Evolutionary conservation across 1,140 invertebrate species (phyloP).

Genomic region (Ectropis grisescens): DNA sequence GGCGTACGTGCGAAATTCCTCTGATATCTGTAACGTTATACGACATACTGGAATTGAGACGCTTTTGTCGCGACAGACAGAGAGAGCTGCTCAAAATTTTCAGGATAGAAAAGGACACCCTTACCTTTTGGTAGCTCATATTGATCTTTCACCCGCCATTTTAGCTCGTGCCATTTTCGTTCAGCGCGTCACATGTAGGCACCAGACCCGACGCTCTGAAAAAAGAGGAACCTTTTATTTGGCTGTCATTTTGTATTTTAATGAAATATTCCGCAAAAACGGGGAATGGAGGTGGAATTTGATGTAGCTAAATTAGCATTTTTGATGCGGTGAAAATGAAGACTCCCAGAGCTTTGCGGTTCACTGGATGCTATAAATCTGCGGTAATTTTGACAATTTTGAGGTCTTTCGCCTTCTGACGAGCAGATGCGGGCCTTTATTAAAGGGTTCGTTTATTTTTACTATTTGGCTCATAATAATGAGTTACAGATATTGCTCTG

Average conservation of each 20-base stretch:
- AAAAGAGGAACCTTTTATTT: slow-evolving; percentile 48
- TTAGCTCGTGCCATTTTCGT: slow-evolving; percentile 59
- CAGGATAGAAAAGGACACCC: slow-evolving; percentile 27
- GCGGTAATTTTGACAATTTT: slow-evolving; percentile 5
- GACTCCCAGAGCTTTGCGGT: slow-evolving; percentile 2
- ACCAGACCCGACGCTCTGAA: slow-evolving; percentile 27
- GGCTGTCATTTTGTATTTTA: slow-evolving; percentile 49
- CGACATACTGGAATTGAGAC: slow-evolving; percentile 50
- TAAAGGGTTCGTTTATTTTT: too few relatives aligned
- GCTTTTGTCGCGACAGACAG: slow-evolving; percentile 27
- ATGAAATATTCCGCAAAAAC: slow-evolving; percentile 32
- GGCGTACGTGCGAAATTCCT: slow-evolving; percentile 41
- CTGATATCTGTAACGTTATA: slow-evolving; percentile 44
- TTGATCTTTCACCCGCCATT: slow-evolving; percentile 69
- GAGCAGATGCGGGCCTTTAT: too few relatives aligned
- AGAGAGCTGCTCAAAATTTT: slow-evolving; percentile 17
- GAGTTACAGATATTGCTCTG: too few relatives aligned
- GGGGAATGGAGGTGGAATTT: slow-evolving; percentile 23
- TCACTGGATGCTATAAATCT: slow-evolving; percentile 5
- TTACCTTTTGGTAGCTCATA: slow-evolving; percentile 57
- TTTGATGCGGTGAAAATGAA: slow-evolving; percentile 40
- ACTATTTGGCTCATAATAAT: too few relatives aligned
- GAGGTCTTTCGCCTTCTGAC: too few relatives aligned
- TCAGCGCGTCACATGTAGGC: slow-evolving; percentile 49
- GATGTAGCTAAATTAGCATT: slow-evolving; percentile 40